These are phyloP conservation scores for Nerophis lumbriciformis DNA, from an alignment of 2,113 vertebrate genomes.

Conservation along the genomic window DNA sequence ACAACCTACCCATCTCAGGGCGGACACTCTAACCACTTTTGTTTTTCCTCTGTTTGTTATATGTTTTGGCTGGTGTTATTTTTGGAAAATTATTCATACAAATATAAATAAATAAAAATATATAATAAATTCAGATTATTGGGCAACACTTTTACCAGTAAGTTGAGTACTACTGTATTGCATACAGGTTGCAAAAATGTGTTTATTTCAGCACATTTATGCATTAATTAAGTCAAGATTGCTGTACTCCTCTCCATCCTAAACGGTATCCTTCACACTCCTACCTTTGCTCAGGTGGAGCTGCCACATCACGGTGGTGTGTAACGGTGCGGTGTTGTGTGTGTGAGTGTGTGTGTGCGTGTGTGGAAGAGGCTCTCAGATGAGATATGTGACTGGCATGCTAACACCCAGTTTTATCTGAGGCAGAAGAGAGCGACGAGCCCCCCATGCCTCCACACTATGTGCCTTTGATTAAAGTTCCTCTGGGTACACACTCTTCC, in stretches of 20 bases:
- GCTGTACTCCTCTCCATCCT: slow-evolving; percentile 25
- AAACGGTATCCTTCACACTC: slow-evolving; percentile 13
- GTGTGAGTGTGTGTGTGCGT: slow-evolving; percentile 54
- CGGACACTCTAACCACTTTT: too few relatives aligned
- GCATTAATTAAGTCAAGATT: not conserved
- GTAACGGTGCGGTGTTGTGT: slow-evolving; percentile 48
- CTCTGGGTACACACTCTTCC: slow-evolving; percentile 55
- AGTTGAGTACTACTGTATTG: not conserved
- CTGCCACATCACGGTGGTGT: slow-evolving; percentile 59
- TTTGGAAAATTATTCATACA: too few relatives aligned
- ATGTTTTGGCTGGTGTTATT: too few relatives aligned
- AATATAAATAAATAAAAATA: too few relatives aligned
- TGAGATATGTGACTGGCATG: slow-evolving; percentile 80
- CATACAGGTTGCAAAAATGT: not conserved
- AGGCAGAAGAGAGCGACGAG: slow-evolving; percentile 48
- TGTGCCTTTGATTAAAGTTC: slow-evolving; percentile 72
- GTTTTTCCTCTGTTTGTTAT: too few relatives aligned
- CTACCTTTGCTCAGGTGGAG: slow-evolving; percentile 50
- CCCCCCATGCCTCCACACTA: slow-evolving; percentile 51
- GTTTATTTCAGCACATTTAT: not conserved
- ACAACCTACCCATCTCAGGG: too few relatives aligned
- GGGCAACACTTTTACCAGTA: not conserved
- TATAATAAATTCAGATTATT: too few relatives aligned
- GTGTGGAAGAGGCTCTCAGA: slow-evolving; percentile 65
- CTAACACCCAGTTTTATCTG: slow-evolving; percentile 74